A percentile compares a stretch with the other conserved stretches of the same genome.
Evolutionary conservation across 1,140 invertebrate species (phyloP).

Genomic region (Drosophila bipectinata): DNA sequence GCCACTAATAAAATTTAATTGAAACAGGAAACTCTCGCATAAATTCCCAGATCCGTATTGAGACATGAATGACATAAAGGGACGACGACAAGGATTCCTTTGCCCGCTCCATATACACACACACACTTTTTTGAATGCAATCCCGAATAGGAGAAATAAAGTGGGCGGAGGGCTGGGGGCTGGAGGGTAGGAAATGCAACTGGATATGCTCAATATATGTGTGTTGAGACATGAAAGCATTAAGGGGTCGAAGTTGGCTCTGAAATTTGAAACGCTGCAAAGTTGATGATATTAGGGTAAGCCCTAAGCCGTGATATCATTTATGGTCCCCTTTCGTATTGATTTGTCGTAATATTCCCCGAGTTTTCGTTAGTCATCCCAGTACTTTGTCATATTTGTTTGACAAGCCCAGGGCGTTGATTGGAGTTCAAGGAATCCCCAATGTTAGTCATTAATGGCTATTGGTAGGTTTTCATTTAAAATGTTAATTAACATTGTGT

Average conservation of each 20-base stretch:
- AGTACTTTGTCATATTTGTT: slow-evolving; percentile 22
- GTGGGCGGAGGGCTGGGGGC: slow-evolving; percentile 14
- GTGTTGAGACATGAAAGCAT: slow-evolving; percentile 11
- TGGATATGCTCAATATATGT: slow-evolving; percentile 63
- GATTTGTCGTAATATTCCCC: not conserved
- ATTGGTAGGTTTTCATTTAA: too few relatives aligned
- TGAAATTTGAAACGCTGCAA: slow-evolving; percentile 51
- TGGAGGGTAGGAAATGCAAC: slow-evolving; percentile 70
- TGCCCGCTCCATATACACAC: not conserved
- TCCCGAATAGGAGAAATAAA: slow-evolving; percentile 31
- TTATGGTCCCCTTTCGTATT: slow-evolving; percentile 23
- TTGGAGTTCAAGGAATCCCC: slow-evolving; percentile 28
- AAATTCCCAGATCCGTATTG: slow-evolving; percentile 61
- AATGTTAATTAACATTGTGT: too few relatives aligned
- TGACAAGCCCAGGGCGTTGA: slow-evolving; percentile 15
- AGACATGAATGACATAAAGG: slow-evolving; percentile 46
- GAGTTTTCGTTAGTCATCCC: slow-evolving; percentile 22
- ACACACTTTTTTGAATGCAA: slow-evolving; percentile 11
- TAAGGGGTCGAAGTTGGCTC: slow-evolving; percentile 15
- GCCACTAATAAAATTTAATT: slow-evolving; percentile 78
- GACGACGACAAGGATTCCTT: slow-evolving; percentile 36
- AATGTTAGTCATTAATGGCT: not conserved
- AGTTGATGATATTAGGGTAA: slow-evolving; percentile 42
- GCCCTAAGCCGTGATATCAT: slow-evolving; percentile 45
- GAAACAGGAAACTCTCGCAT: slow-evolving; percentile 81